These are phyloP conservation scores for Champsocephalus esox DNA, from an alignment of 2,797 vertebrate species.

Conservation along the genomic window DNA sequence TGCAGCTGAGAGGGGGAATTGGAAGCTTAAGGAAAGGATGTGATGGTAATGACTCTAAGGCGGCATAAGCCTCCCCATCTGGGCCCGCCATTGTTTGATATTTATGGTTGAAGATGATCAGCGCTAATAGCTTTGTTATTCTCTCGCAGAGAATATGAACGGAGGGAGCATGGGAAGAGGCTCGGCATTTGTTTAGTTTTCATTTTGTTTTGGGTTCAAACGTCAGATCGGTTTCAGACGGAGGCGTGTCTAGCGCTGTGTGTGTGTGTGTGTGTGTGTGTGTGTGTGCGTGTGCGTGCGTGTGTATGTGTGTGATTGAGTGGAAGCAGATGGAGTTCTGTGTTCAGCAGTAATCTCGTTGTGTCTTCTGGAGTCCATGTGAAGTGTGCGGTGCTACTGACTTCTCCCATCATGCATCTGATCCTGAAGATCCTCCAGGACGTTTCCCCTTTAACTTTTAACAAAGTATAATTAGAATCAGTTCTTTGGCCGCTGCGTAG, in stretches of 20 bases:
- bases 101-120: slow-evolving; percentile 88
- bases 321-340: slow-evolving; percentile 38
- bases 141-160: slow-evolving; percentile 82
- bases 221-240: slow-evolving; percentile 70
- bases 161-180: slow-evolving; percentile 70
- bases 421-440: background rate
- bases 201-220: slow-evolving; percentile 78
- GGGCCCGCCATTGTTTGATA: slow-evolving; percentile 88
- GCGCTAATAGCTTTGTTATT: slow-evolving; percentile 88
- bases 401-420: background rate
- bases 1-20: slow-evolving; percentile 85
- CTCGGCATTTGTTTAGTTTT: slow-evolving; percentile 81
- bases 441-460: background rate
- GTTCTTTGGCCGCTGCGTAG: too few relatives aligned
- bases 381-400: background rate
- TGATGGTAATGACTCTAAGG: slow-evolving; percentile 91
- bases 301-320: background rate
- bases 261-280: too few relatives aligned
- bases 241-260: slow-evolving; percentile 38
- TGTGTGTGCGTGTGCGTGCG: too few relatives aligned
- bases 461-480: too few relatives aligned
- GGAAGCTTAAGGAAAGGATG: slow-evolving; percentile 93
- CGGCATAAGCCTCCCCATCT: slow-evolving; percentile 92
- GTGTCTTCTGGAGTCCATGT: slow-evolving; percentile 6
- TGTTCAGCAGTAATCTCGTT: background rate